A percentile compares a stretch with the other conserved stretches of the same genome.
Evolutionary conservation across 2,797 vertebrate species (phyloP).

Genomic region (Apogon hyalosoma): DNA sequence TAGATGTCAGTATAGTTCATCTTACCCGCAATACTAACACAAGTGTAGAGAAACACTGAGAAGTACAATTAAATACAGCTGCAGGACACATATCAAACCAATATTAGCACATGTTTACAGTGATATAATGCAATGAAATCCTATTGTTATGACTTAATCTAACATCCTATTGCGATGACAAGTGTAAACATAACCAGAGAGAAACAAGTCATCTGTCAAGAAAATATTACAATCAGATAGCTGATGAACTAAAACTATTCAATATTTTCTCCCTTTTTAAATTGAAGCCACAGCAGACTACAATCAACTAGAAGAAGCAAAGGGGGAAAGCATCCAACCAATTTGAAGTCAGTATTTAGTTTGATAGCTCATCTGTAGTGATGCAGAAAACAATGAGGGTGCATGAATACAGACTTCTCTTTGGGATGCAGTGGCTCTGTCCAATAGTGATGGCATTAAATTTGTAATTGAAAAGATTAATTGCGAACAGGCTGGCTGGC

Average conservation of each 20-base stretch:
- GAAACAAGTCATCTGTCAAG: slow-evolving; percentile 16
- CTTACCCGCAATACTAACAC: slow-evolving; percentile 4
- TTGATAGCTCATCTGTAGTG: slow-evolving; percentile 49
- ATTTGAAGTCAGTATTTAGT: slow-evolving; percentile 51
- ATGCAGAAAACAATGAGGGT: slow-evolving; percentile 52
- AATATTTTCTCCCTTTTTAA: slow-evolving; percentile 24
- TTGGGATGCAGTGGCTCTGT: slow-evolving; percentile 16
- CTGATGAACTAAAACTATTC: slow-evolving; percentile 34
- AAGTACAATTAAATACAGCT: slow-evolving; percentile 15
- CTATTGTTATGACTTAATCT: slow-evolving; percentile 17
- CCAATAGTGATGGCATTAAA: slow-evolving; percentile 47
- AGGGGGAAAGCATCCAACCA: slow-evolving; percentile 50
- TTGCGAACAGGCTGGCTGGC: slow-evolving; percentile 62
- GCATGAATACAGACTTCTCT: slow-evolving; percentile 33
- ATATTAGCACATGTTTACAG: slow-evolving; percentile 23
- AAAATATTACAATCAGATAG: slow-evolving; percentile 23
- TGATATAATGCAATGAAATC: slow-evolving; percentile 38
- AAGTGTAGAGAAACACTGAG: neutral
- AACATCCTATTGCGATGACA: slow-evolving; percentile 5
- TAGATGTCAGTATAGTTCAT: slow-evolving; percentile 35
- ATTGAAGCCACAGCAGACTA: slow-evolving; percentile 24
- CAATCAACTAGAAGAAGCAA: slow-evolving; percentile 45
- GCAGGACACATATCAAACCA: neutral
- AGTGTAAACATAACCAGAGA: slow-evolving; percentile 20
- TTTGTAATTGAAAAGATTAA: slow-evolving; percentile 68